Evolutionary conservation across 2,113 vertebrate species (phyloP), one percentile per base, ranked within the genome.

Genomic region (Microtus oregoni): DNA sequence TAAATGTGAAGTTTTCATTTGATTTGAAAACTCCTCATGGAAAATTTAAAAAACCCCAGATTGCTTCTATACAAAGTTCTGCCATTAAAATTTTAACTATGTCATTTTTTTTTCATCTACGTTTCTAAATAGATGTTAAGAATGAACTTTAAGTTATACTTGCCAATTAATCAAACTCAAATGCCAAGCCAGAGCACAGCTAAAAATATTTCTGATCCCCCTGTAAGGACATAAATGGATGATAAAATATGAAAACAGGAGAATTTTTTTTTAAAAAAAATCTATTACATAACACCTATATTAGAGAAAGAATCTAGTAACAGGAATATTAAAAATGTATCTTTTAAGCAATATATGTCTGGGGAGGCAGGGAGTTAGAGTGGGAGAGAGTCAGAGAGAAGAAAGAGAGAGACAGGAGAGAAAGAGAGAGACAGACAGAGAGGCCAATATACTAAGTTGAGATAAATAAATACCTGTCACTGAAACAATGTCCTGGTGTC

Each of bases 101-200:
- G 19, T 72, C n/a, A n/a, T 72, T 89, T 96, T 70, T 93, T 15
- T 81, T 96, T 63, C 52, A 1, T 65, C 8, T 82, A 28, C 83
- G 65, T 91, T 77, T 47, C 24, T 89, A 83, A 75, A 50, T 94
- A 22, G 4, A 83, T 90, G 38, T 92, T 63, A 83, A 26, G 81
- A 77, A 13, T 96, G 63, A 94, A 13, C 30, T 97, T 97, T 44
- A 38, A 17, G 8, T 68, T 77, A 65, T 63, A 8, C 83, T 96
- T 95, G 79, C 68, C 86, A 70, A 86, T 89, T 87, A 95, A 96
- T 89, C 11, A 78, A 92, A 96, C 24, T 17, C 22, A 95, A 96
- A 85, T 24, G 72, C 44, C 76, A 94, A 38, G 2, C 2, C 20
- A 73, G 19, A 6, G 32, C 9, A 81, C 0, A 90, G 20, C 5